Conservation (phyloP, 2,888 invertebrate species). For the Mechanitis mazaeus region DNA sequence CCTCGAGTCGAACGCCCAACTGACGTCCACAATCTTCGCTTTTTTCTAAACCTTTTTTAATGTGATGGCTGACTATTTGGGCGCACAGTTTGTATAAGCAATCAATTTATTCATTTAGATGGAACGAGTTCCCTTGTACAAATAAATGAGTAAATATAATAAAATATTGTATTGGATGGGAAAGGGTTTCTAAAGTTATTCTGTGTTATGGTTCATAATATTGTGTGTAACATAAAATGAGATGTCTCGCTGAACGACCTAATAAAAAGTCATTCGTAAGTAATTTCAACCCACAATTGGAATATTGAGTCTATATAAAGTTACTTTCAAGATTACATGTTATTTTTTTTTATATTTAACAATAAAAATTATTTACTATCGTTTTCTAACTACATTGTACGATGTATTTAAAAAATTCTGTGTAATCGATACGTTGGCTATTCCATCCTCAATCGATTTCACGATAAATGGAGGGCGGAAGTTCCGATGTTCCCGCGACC, state of each 20-base stretch:
- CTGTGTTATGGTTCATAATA: slow-evolving; percentile 46
- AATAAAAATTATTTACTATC: slow-evolving; percentile 7
- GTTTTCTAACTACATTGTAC: slow-evolving; percentile 20
- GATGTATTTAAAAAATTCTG: slow-evolving; percentile 29
- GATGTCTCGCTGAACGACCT: slow-evolving; percentile 21
- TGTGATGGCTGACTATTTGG: slow-evolving; percentile 74
- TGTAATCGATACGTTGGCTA: slow-evolving; percentile 67
- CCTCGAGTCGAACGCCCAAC: slow-evolving; percentile 42
- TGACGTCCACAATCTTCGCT: slow-evolving; percentile 47
- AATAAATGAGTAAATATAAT: slow-evolving; percentile 64
- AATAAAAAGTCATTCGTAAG: slow-evolving; percentile 22
- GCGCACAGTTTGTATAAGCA: slow-evolving; percentile 76
- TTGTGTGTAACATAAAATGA: slow-evolving; percentile 35
- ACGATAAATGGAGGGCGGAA: slow-evolving; percentile 68
- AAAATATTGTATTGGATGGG: slow-evolving; percentile 48
- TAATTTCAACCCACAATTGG: slow-evolving; percentile 16
- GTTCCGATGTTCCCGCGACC: slow-evolving; percentile 44
- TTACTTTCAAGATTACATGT: slow-evolving; percentile 1
- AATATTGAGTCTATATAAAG: slow-evolving; percentile 6
- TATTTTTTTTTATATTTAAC: not conserved
- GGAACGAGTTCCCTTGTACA: slow-evolving; percentile 64
- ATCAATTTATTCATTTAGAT: slow-evolving; percentile 77
- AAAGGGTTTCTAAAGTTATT: slow-evolving; percentile 40
- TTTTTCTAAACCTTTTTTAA: slow-evolving; percentile 72
- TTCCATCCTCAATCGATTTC: slow-evolving; percentile 64